phyloP scores from a whole-genome alignment of 2,888 invertebrate genomes.

The Hydraecia micacea region DNA sequence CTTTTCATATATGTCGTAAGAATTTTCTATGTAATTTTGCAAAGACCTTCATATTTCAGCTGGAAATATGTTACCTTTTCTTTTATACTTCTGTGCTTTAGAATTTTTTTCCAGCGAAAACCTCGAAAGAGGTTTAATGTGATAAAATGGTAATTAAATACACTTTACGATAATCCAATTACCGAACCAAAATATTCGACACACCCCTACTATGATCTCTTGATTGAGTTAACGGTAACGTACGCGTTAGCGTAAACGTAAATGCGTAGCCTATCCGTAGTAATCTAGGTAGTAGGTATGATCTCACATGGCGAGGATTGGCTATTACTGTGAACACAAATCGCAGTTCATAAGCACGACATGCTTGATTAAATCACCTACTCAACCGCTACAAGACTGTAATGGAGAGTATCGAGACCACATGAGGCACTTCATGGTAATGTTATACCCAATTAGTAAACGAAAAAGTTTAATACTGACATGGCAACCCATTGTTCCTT shows the following conservation, averaged over 20 bases:
- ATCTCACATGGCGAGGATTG: conserved; percentile 41
- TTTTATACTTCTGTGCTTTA: conserved; percentile 9
- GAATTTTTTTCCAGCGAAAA: neutral
- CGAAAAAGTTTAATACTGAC: conserved; percentile 6
- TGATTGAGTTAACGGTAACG: conserved; percentile 44
- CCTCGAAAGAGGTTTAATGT: neutral
- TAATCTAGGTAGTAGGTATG: conserved; percentile 24
- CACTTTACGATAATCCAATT: conserved; percentile 28
- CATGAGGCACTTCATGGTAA: neutral
- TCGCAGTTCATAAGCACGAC: conserved; percentile 24
- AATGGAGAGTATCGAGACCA: conserved; percentile 11
- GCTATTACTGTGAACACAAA: conserved; percentile 26
- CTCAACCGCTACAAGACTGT: conserved; percentile 10
- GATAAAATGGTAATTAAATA: conserved; percentile 21
- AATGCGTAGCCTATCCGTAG: conserved; percentile 33
- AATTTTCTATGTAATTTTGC: conserved; percentile 13
- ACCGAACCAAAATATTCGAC: conserved; percentile 23
- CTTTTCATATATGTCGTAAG: conserved; percentile 7
- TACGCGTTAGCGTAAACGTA: conserved; percentile 52
- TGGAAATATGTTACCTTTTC: neutral
- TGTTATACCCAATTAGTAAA: conserved; percentile 40
- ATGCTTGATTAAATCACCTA: conserved; percentile 30
- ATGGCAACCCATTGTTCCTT: conserved; percentile 32
- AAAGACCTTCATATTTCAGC: conserved; percentile 19
- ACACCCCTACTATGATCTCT: conserved; percentile 44